Conservation (phyloP, 2,113 vertebrate genomes). For the Telmatochromis sp. region DNA sequence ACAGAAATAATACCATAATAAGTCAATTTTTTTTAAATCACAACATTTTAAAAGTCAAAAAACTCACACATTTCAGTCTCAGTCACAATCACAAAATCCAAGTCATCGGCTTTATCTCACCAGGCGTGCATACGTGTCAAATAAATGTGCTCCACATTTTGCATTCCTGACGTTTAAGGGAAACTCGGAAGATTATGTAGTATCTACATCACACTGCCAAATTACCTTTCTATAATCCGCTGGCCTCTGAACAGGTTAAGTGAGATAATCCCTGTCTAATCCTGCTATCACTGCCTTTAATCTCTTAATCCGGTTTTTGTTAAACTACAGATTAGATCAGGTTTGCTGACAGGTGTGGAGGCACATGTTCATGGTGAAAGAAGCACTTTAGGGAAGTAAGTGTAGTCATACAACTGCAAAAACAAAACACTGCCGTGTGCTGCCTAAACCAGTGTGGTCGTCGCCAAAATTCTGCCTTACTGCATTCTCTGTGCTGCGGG, state of each 20-base stretch:
- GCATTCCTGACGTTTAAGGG: not conserved
- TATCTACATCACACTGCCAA: not conserved
- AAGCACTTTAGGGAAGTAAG: not conserved
- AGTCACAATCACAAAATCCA: slow-evolving; percentile 17
- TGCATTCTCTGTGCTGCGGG: not conserved
- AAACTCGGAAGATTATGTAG: not conserved
- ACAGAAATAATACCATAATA: not conserved
- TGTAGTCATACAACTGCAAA: not conserved
- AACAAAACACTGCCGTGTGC: not conserved
- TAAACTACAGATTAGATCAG: slow-evolving; percentile 18
- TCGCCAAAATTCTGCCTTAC: not conserved
- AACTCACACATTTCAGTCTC: slow-evolving; percentile 27
- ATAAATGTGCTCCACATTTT: not conserved
- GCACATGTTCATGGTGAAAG: not conserved
- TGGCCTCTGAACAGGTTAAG: slow-evolving; percentile 11
- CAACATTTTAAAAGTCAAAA: not conserved
- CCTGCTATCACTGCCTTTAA: slow-evolving; percentile 34
- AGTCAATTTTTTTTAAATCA: not conserved
- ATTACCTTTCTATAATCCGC: not conserved
- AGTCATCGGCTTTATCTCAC: not conserved
- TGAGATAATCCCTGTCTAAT: slow-evolving; percentile 48
- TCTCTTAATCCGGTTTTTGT: slow-evolving; percentile 42
- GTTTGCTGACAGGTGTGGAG: slow-evolving; percentile 18
- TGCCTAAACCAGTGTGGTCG: not conserved
- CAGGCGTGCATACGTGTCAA: slow-evolving; percentile 10